A percentile compares a stretch with the other conserved stretches of the same genome.
These are phyloP conservation scores for Callyntrura sp. DNA, from an alignment of 2,888 invertebrate genomes.

Conservation along the genomic window DNA sequence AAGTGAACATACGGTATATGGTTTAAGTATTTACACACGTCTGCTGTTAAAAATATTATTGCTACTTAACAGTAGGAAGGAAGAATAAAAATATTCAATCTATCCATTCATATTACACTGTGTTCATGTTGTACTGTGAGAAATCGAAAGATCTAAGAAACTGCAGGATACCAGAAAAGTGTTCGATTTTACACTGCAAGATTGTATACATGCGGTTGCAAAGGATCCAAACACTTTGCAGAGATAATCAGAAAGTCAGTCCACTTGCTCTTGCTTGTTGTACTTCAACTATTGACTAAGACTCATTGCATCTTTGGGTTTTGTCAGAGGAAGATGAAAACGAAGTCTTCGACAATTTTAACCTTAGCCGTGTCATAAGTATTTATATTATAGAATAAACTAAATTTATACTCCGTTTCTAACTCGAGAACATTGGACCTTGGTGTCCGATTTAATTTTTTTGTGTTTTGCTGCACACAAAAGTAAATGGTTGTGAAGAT, in stretches of 20 bases:
- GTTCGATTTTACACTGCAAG: conserved; percentile 19
- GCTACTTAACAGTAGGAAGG: conserved; percentile 61
- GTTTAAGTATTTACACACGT: neutral
- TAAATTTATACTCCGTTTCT: too few relatives aligned
- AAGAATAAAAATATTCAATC: conserved; percentile 24
- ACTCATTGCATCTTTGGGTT: too few relatives aligned
- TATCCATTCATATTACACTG: neutral
- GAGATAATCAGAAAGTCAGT: conserved; percentile 3
- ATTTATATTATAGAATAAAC: too few relatives aligned
- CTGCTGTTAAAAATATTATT: conserved; percentile 13
- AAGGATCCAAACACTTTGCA: neutral
- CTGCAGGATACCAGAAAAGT: conserved; percentile 42
- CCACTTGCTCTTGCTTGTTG: too few relatives aligned
- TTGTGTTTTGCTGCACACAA: too few relatives aligned
- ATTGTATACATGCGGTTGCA: neutral
- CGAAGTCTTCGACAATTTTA: too few relatives aligned
- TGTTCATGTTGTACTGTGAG: neutral
- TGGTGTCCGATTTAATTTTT: too few relatives aligned
- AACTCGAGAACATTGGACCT: too few relatives aligned
- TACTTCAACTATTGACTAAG: too few relatives aligned
- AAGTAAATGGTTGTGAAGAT: too few relatives aligned
- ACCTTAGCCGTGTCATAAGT: too few relatives aligned
- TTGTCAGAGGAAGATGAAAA: too few relatives aligned
- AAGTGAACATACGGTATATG: neutral
- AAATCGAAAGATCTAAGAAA: conserved; percentile 32